Percentiles rank a stretch among this genome's conserved stretches.
Evolutionary conservation across 2,797 vertebrate species (phyloP).

Genomic region (Avahi laniger): DNA sequence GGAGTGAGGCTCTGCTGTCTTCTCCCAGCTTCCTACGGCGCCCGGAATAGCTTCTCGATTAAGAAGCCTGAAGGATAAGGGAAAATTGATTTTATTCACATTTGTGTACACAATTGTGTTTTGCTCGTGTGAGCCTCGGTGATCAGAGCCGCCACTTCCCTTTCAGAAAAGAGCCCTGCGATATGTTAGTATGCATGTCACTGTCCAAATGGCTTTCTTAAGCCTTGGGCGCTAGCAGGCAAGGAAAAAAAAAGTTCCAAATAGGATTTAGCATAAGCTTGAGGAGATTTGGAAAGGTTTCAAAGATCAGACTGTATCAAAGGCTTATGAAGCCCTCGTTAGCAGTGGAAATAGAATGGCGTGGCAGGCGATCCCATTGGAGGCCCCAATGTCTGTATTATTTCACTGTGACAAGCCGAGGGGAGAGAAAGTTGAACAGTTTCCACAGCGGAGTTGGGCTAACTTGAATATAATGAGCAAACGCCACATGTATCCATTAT

Average conservation of each 20-base stretch:
- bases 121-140: constrained; percentile 87
- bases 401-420: constrained; percentile 90
- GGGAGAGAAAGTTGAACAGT: constrained; percentile 91
- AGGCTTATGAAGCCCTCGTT: constrained; percentile 96
- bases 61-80: constrained; percentile 59
- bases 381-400: constrained; percentile 91
- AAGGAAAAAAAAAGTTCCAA: constrained; percentile 85
- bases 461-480: constrained; percentile 96
- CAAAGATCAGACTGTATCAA: constrained; percentile 96
- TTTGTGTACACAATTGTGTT: constrained; percentile 79
- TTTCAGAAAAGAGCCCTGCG: constrained; percentile 85
- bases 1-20: not conserved
- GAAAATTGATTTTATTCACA: constrained; percentile 82
- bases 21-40: not conserved
- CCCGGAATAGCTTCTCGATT: constrained; percentile 41
- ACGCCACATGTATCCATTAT: constrained; percentile 95
- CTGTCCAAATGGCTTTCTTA: constrained; percentile 85
- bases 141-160: constrained; percentile 84
- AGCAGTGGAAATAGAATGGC: constrained; percentile 92
- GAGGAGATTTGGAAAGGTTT: constrained; percentile 94
- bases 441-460: constrained; percentile 89
- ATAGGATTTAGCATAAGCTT: constrained; percentile 95
- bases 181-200: constrained; percentile 89
- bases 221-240: constrained; percentile 90
- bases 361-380: constrained; percentile 91